Evolutionary conservation across 30 jellyfish, hydroid and myxozoan species (phyloP), one percentile per base, ranked within the genome.

Genomic region (Hydractinia symbiolongicarpus): DNA sequence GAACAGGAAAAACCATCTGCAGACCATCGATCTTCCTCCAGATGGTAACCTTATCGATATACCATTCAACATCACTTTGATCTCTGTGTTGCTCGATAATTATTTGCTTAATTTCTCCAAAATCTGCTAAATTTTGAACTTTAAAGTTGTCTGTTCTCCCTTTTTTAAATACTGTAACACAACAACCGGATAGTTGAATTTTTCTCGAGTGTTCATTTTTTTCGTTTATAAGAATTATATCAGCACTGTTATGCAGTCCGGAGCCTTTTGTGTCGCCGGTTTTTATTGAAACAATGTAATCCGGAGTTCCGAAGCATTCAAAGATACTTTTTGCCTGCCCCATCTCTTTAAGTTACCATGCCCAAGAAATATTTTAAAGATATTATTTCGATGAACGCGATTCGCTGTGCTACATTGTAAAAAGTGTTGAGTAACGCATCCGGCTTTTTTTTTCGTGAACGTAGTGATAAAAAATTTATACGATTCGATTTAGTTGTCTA

Each of bases 241-340:
- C 82, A 15, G 91, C 95, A 11, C 95, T 78, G 57, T 88, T 83
- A 73, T 91, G 98, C 84, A 91, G 95, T 30, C 98, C 98, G 68
- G 98, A 96, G 30, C 98, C 98, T 86, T 91, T 91, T 5, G 98
- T 91, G 64, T 91, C 98, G 8, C 98, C 98, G 55, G 98, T 91
- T 78, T 91, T 91, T 21, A 91, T 84, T 10, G 95, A 78, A 19
- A 91, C 87, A 79, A 91, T 86, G 56, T 87, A 91, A 55, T 91
- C 96, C 76, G 98, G 96, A 50, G 72, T 84, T 53, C 87, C 98
- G 55, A 91, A 91, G 79, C 96, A 91, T 49, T 91, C 98, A 54
- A 91, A 79, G 79, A 96, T 86, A 61, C 95, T 76, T 16, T 96
- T 82, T 53, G 86, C 84, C 72, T 91, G 89, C 6, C 98, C 98